phyloP scores from a whole-genome alignment of 2,113 vertebrate genomes.

The Channa maculata region DNA sequence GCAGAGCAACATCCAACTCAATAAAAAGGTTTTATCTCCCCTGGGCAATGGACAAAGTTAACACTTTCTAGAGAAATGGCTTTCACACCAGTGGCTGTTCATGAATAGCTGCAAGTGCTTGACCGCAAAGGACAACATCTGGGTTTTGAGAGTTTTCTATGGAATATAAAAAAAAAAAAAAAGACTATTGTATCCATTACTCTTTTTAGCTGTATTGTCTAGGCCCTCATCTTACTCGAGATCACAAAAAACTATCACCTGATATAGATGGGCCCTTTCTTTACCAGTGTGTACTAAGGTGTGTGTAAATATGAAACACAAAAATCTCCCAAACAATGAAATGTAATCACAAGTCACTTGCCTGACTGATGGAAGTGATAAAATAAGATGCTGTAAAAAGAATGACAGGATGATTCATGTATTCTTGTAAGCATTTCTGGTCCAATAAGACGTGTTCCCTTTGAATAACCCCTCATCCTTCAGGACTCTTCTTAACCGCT shows the following conservation, averaged over 20 bases:
- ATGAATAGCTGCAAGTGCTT: slow-evolving; percentile 21
- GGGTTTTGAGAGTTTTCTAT: neutral
- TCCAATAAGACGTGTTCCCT: slow-evolving; percentile 59
- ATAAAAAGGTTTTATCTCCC: neutral
- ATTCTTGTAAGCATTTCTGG: slow-evolving; percentile 40
- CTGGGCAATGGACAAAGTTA: neutral
- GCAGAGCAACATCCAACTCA: neutral
- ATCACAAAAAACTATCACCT: neutral
- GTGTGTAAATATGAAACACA: slow-evolving; percentile 3
- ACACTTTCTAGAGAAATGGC: neutral
- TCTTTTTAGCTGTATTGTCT: neutral
- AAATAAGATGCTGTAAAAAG: slow-evolving; percentile 24
- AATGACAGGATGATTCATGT: slow-evolving; percentile 38
- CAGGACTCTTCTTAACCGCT: slow-evolving; percentile 8
- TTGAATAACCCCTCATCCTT: slow-evolving; percentile 43
- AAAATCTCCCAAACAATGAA: slow-evolving; percentile 5
- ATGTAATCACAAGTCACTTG: neutral
- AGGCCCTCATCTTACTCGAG: neutral
- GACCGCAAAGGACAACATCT: neutral
- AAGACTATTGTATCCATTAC: neutral
- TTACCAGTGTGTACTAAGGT: neutral
- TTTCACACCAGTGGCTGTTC: slow-evolving; percentile 3
- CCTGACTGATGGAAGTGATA: slow-evolving; percentile 7
- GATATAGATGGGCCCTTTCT: neutral
- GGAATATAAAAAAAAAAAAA: neutral